Base-by-base conservation (phyloP, 2,797 vertebrate species). In the Centroberyx gerrardi region DNA sequence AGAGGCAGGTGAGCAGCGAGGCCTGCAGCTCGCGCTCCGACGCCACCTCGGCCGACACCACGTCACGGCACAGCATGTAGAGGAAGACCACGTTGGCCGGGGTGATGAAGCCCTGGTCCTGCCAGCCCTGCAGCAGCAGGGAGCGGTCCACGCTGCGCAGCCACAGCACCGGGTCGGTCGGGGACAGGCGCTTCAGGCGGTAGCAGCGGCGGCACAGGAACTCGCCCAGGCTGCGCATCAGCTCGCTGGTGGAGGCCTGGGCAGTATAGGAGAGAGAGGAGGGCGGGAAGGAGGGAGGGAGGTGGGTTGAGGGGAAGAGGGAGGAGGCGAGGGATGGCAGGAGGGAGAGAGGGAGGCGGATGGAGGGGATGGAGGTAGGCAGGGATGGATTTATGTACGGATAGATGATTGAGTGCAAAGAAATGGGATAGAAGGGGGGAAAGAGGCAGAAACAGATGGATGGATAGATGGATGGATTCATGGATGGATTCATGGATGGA, bases 71-170 rank as follows among this genome's bases (percentile, higher is more conserved):
- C 64, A 99, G 94, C 97, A 99, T 95, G 91, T 99, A 99, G 74
- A 99, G 94, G 91, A 99, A 99, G 88, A 99, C 98, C 90, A 98
- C 94, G 18, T 98, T 98, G 89, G 97, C 97, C 0, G 97, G 98
- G 0, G 97, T 98, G 93, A 99, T 97, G 94, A 99, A 99, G 85
- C 97, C 96, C 90, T 99, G 97, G 85, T 99, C 97, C 93, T 99
- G 97, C 97, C 97, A 99, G 80, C 97, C 97, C 93, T 98, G 97
- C 22, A 98, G 95, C 10, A 98, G 96, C 72, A 98, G 96, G 29
- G 97, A 97, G 59, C 97, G 96, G 93, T 99, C 98, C 67, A 99
- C 97, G 8, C 95, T 97, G 82, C 97, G 95, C 83, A 99, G 93
- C 98, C 98, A 99, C 81, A 98, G 94, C 62, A 98, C 97, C 0